Conservation (phyloP, 2,113 vertebrate species). For the Falco punctatus region DNA sequence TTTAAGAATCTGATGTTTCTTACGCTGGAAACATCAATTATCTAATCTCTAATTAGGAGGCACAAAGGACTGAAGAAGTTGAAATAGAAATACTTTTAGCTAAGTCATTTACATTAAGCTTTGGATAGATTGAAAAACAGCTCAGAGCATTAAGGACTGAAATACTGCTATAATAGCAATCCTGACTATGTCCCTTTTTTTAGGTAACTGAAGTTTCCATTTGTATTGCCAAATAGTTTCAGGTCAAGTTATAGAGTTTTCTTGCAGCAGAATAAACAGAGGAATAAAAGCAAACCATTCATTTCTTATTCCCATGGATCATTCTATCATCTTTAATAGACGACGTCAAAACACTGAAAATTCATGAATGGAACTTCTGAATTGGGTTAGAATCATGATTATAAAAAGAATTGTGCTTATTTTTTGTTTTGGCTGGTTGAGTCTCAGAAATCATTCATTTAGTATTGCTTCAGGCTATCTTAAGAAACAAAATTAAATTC, state of each 20-base stretch:
- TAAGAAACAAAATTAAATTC: background rate
- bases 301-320: background rate
- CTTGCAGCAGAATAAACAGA: background rate
- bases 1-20: background rate
- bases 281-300: background rate
- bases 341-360: background rate
- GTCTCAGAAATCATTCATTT: background rate
- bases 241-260: background rate
- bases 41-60: background rate
- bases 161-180: background rate
- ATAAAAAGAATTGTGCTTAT: background rate
- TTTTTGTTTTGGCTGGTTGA: background rate
- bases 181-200: background rate
- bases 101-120: background rate
- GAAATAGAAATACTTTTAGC: background rate
- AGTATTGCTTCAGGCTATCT: background rate
- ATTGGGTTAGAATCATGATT: background rate
- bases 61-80: background rate
- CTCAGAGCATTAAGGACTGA: background rate
- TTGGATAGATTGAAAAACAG: background rate
- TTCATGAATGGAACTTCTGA: background rate
- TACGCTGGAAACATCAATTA: background rate
- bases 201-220: background rate
- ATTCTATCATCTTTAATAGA: background rate
- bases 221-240: background rate